Percentiles rank a stretch among this genome's conserved stretches.
Evolutionary conservation across 2,888 invertebrate species (phyloP).

Genomic region (Callyntrura sp.): DNA sequence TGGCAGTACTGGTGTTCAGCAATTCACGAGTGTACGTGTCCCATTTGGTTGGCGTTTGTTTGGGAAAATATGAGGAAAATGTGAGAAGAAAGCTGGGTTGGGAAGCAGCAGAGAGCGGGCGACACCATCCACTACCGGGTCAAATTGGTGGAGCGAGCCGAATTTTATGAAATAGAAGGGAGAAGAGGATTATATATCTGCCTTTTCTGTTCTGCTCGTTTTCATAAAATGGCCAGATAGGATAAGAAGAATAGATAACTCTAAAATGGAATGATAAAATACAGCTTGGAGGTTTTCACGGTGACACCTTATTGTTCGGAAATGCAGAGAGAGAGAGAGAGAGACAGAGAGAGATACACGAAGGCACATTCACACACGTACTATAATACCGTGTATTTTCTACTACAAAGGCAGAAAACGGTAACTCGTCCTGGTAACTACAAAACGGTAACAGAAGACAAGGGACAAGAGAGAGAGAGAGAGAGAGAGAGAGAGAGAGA

Average conservation of each 20-base stretch:
- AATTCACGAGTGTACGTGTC: background rate
- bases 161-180: slow-evolving; percentile 67
- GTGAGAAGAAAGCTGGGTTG: background rate
- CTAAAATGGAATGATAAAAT: slow-evolving; percentile 71
- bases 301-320: slow-evolving; percentile 77
- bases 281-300: slow-evolving; percentile 68
- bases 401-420: background rate
- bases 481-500: slow-evolving; percentile 36
- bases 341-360: too few species aligned
- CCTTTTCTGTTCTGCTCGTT: slow-evolving; percentile 38
- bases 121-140: slow-evolving; percentile 56
- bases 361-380: background rate
- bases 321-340: too few species aligned
- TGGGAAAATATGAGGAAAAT: slow-evolving; percentile 30
- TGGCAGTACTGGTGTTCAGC: background rate
- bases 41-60: background rate
- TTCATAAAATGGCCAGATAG: slow-evolving; percentile 67
- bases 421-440: background rate
- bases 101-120: slow-evolving; percentile 21
- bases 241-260: slow-evolving; percentile 65
- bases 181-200: slow-evolving; percentile 47
- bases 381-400: too few species aligned
- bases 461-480: slow-evolving; percentile 26
- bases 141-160: slow-evolving; percentile 72
- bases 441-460: too few species aligned